Base-by-base conservation (phyloP, 2,888 invertebrate genomes). In the Leptinotarsa tumamoca region DNA sequence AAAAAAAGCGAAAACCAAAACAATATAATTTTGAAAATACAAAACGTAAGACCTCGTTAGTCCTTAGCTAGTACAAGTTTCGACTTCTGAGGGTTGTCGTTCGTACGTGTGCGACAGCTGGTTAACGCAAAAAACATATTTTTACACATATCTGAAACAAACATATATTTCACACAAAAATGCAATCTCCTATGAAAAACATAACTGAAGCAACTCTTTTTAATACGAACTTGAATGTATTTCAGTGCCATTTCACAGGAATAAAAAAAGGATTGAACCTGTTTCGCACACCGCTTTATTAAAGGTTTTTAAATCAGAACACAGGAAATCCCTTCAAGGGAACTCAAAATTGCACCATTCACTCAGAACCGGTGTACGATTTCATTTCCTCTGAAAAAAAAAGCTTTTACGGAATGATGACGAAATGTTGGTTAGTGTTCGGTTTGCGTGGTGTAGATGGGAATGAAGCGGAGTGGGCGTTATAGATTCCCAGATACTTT, bases 311-410 rank as follows among this genome's bases (percentile, higher is more conserved):
- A 56, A 61, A 54, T 54, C 49, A 71, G 67, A 68, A 73, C 71
- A 75, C 80, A 79, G 83, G 82, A 82, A 80, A 79, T 80, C 75
- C 78, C 80, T 82, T 82, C 27, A 56, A 68, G 54, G 27, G 68
- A 33, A 33, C 27, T 63, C 18, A 56, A 33, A 18, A 69, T 54
- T n/a, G 18, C 69, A 67, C 76, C 69, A 67, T 73, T 71, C 77
- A 81, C 80, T 81, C 80, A 80, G 77, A 79, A 69, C 68, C 69
- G 77, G 81, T 80, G 75, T 83, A 75, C 78, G 76, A 79, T 83
- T 83, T 78, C 83, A 79, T 81, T 83, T 82, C 83, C 82, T 82
- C 72, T 71, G 52, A 71, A 33, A 74, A 78, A 76, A 78, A 74
- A 73, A 61, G 17, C 3, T 56, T 69, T 56, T 51, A 84, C 82